Base-by-base conservation (phyloP, 2,797 vertebrate genomes). In the Enteromius afrohamiltoni region DNA sequence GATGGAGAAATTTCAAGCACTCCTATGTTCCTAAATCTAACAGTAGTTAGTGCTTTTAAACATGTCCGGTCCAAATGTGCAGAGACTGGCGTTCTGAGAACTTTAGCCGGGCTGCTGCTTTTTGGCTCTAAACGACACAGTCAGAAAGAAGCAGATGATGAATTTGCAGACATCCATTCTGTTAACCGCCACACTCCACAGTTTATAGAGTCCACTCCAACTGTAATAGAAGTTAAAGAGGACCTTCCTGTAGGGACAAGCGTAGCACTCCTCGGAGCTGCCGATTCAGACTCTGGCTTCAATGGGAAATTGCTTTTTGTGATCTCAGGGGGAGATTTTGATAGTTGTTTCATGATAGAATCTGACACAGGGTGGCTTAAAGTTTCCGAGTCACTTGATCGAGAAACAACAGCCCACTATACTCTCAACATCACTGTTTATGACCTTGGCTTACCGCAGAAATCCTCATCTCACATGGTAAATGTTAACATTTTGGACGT, bases 401-500 rank as follows among this genome's bases (percentile, higher is more conserved):
- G 95, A 86, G 96, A 97, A 89, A 79, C 89, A 6, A 93, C 90
- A 73, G 94, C 95, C 87, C 92, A 86, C 75, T 95, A 96, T 37
- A 92, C 89, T 14, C 88, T 97, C 74, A 96, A 96, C 87, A 82
- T 97, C 86, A 96, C 95, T 0, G 95, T 93, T 1, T 96, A 93
- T 83, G 96, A 97, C 89, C 95, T 96, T 83, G 96, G 96, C 58
- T 92, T 95, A 89, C 96, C 96, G 13, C 96, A 96, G 87, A 95
- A 93, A 87, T 95, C 95, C 19, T 84, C 93, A 0, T 96, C 94
- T 92, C 91, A 55, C 37, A 90, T 96, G 83, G 83, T 96, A 78
- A 89, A 95, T 51, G 31, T 96, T 84, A 90, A 79, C 13, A 87
- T 97, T 78, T 86, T 96, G 81, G 96, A 97, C 88, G 92, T 91